Evolutionary conservation across 2,888 invertebrate genomes (phyloP).

Genomic region (Mesopsocus fuscifrons): DNA sequence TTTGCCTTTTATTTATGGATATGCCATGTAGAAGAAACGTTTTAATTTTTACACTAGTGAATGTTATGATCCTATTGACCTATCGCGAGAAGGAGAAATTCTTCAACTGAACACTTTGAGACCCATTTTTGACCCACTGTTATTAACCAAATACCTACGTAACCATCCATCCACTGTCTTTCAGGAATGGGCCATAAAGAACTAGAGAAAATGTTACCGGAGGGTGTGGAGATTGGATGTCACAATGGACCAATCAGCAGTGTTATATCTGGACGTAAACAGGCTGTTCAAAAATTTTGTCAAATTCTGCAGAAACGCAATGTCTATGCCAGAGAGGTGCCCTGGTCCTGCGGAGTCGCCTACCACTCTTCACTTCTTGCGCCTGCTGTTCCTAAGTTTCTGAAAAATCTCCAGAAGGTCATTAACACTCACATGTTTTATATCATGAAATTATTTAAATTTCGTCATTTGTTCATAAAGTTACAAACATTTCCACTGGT

Average conservation of each 20-base stretch:
- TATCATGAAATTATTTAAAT: no score
- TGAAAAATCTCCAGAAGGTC: background rate
- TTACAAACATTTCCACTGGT: no score
- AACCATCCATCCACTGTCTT: no score
- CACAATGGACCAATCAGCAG: background rate
- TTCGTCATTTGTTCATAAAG: no score
- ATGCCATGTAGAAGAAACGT: no score
- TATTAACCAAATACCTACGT: no score
- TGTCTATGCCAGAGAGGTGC: background rate
- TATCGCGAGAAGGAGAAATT: no score
- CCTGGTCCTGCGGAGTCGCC: background rate
- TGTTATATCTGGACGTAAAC: background rate
- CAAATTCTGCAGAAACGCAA: background rate
- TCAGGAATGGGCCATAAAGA: background rate
- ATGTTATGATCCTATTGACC: no score
- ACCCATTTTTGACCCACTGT: no score
- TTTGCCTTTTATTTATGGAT: no score
- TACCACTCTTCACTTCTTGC: background rate
- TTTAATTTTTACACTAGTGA: no score
- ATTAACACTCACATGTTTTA: background rate
- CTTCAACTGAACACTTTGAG: no score
- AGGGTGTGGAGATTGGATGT: background rate
- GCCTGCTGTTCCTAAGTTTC: background rate
- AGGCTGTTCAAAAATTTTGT: background rate
- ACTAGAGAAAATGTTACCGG: background rate